Conservation (phyloP, 2,113 vertebrate genomes). For the Heterocephalus glaber region DNA sequence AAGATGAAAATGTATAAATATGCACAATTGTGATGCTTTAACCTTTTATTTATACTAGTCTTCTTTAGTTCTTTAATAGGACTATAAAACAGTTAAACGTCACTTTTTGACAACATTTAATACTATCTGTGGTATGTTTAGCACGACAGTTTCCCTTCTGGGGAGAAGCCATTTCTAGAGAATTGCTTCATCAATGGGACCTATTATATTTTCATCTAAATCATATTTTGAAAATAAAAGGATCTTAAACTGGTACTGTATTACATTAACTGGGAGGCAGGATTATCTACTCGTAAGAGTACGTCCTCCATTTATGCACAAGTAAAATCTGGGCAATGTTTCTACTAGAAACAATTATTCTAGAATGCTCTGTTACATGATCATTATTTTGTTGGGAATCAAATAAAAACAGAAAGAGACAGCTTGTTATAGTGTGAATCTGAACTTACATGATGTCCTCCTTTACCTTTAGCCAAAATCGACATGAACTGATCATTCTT, state of each 20-base stretch:
- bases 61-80: slow-evolving; percentile 10
- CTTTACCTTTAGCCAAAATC: neutral
- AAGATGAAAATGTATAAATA: neutral
- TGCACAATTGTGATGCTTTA: neutral
- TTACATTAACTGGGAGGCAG: neutral
- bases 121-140: neutral
- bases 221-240: slow-evolving; percentile 34
- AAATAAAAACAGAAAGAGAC: neutral
- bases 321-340: neutral
- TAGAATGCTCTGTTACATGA: neutral
- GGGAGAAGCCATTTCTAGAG: neutral
- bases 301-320: neutral
- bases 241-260: neutral
- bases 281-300: neutral
- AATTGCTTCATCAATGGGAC: neutral
- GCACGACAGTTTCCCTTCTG: neutral
- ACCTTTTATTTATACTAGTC: neutral
- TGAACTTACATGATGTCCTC: neutral
- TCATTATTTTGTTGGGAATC: neutral
- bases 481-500: neutral
- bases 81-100: neutral
- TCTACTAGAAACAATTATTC: neutral
- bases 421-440: neutral
- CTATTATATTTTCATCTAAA: slow-evolving; percentile 19
- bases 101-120: neutral